These are phyloP conservation scores for Strix uralensis DNA, from an alignment of 2,113 vertebrate species.

Conservation along the genomic window DNA sequence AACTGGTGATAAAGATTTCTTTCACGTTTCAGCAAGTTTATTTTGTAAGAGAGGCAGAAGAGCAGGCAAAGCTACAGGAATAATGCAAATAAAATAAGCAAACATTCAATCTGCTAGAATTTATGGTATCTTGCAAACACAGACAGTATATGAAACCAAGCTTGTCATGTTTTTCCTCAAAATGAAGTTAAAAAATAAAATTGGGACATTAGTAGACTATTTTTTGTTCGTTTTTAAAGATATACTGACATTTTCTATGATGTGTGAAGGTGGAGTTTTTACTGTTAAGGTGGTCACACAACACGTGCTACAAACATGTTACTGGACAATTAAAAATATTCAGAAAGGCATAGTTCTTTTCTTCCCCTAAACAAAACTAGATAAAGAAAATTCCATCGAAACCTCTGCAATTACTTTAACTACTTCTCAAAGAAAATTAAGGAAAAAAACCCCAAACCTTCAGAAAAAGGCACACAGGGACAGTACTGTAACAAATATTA, in stretches of 20 bases:
- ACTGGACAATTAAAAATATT: not conserved
- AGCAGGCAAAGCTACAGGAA: not conserved
- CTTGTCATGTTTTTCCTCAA: not conserved
- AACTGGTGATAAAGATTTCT: not conserved
- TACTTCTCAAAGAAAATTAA: not conserved
- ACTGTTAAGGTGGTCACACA: not conserved
- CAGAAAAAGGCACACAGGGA: not conserved
- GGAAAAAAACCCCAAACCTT: not conserved
- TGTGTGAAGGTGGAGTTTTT: not conserved
- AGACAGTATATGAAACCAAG: not conserved
- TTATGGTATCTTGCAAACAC: not conserved
- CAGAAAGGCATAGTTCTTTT: not conserved
- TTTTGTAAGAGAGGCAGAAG: not conserved
- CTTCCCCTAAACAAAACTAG: not conserved
- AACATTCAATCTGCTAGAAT: not conserved
- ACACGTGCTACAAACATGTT: not conserved
- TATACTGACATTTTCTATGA: not conserved
- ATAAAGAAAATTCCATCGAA: not conserved
- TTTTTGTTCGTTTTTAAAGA: not conserved
- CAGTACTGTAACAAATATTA: not conserved
- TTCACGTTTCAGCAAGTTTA: not conserved
- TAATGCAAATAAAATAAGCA: not conserved
- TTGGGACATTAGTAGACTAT: not conserved
- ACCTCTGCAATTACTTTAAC: not conserved
- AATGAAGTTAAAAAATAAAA: not conserved